Conservation (phyloP, 2,797 vertebrate species). For the Chloroceryle amazona region DNA sequence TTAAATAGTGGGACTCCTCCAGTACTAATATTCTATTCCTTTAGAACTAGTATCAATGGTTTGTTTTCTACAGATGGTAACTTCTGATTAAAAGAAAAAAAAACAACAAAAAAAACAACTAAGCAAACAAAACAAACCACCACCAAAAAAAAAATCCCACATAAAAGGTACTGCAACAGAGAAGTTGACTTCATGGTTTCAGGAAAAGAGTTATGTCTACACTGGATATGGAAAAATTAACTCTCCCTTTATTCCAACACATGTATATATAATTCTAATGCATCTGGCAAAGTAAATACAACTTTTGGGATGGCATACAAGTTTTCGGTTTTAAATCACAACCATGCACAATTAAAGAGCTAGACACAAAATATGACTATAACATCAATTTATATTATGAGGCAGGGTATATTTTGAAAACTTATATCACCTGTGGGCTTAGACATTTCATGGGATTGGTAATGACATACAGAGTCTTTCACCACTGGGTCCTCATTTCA, state of each 20-base stretch:
- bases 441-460: slow-evolving; percentile 19
- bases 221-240: neutral
- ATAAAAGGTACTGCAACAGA: neutral
- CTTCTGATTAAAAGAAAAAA: neutral
- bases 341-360: neutral
- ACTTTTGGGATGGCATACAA: neutral
- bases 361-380: neutral
- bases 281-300: neutral
- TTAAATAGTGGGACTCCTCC: neutral
- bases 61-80: neutral
- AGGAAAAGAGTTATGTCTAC: neutral
- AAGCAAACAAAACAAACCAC: too few species aligned
- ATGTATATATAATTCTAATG: neutral
- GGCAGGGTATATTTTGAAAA: neutral
- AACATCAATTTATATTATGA: neutral
- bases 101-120: too few species aligned
- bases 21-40: neutral
- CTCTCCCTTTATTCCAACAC: neutral
- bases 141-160: too few species aligned
- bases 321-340: neutral
- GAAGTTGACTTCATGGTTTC: neutral
- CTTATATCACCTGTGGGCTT: neutral
- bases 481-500: neutral
- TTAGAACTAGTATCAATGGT: neutral
- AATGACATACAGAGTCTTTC: slow-evolving; percentile 69